A percentile compares a stretch with the other conserved stretches of the same genome.
These are phyloP conservation scores for Phortica okadai DNA, from an alignment of 2,888 invertebrate genomes.

Conservation along the genomic window DNA sequence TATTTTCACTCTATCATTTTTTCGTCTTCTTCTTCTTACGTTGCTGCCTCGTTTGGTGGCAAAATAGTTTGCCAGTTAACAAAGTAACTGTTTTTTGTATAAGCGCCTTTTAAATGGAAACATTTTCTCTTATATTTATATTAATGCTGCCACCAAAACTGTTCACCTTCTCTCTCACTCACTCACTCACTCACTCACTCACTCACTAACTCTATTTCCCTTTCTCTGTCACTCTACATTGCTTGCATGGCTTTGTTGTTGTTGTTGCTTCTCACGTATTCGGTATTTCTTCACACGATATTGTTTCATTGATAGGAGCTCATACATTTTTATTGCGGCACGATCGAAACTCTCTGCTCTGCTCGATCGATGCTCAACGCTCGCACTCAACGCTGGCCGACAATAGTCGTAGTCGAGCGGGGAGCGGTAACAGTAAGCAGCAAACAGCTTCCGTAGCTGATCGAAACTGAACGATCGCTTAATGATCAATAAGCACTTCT, in stretches of 20 bases:
- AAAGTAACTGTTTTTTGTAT: constrained; percentile 19
- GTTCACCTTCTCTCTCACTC: neutral
- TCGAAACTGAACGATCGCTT: constrained; percentile 17
- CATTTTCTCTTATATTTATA: constrained; percentile 46
- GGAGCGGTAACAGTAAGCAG: neutral
- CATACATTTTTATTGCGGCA: constrained; percentile 69
- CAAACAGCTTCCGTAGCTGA: constrained; percentile 27
- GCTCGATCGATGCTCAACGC: neutral
- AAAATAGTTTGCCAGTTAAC: neutral
- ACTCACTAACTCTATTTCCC: too few species aligned
- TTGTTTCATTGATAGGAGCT: constrained; percentile 62
- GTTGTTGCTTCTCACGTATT: constrained; percentile 34
- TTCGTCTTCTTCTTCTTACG: neutral
- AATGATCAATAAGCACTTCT: constrained; percentile 28
- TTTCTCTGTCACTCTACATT: neutral
- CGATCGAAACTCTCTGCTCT: constrained; percentile 52
- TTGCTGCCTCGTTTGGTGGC: neutral
- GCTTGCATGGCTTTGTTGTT: constrained; percentile 39
- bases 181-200: neutral
- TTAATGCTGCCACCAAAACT: constrained; percentile 38
- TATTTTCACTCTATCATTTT: neutral
- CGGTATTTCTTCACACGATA: constrained; percentile 64
- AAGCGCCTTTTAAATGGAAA: constrained; percentile 28
- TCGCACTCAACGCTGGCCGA: neutral
- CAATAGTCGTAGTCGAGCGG: neutral